phyloP scores from a whole-genome alignment of 92 coral and sea anemone genomes.

The Metridium senile region DNA sequence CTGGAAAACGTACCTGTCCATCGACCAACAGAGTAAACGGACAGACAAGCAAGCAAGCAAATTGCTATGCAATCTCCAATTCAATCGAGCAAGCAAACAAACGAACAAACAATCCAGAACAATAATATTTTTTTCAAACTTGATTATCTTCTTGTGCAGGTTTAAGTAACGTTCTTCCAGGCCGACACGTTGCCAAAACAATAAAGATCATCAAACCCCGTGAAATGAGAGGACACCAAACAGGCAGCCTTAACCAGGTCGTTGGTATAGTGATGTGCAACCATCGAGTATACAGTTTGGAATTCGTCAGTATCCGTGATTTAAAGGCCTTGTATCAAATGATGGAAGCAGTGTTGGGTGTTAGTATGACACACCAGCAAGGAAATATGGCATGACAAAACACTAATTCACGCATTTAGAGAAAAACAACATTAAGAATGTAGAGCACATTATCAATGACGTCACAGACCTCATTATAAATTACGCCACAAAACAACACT shows the following conservation, averaged over 20 bases:
- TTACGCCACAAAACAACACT: too few relatives aligned
- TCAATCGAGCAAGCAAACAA: not conserved
- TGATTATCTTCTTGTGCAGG: slow-evolving; percentile 30
- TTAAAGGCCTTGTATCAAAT: slow-evolving; percentile 39
- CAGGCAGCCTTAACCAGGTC: slow-evolving; percentile 37
- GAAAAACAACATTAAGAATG: too few relatives aligned
- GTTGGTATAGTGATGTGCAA: slow-evolving; percentile 55
- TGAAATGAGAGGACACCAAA: slow-evolving; percentile 40
- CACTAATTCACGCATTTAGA: not conserved
- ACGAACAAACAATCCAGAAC: not conserved
- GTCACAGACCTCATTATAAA: too few relatives aligned
- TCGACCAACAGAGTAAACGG: not conserved
- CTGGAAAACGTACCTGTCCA: not conserved
- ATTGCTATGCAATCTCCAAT: too few relatives aligned
- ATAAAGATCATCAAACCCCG: slow-evolving; percentile 29
- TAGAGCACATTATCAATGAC: too few relatives aligned
- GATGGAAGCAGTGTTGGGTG: slow-evolving; percentile 59
- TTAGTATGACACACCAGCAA: slow-evolving; percentile 5
- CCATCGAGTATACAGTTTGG: slow-evolving; percentile 49
- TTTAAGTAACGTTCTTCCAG: slow-evolving; percentile 64
- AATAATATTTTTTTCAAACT: too few relatives aligned
- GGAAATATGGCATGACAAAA: not conserved
- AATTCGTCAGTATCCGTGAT: slow-evolving; percentile 44
- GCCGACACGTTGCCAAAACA: slow-evolving; percentile 51
- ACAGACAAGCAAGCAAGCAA: not conserved